Base-by-base conservation (phyloP, 2,113 vertebrate species). In the Dicerorhinus sumatrensis region DNA sequence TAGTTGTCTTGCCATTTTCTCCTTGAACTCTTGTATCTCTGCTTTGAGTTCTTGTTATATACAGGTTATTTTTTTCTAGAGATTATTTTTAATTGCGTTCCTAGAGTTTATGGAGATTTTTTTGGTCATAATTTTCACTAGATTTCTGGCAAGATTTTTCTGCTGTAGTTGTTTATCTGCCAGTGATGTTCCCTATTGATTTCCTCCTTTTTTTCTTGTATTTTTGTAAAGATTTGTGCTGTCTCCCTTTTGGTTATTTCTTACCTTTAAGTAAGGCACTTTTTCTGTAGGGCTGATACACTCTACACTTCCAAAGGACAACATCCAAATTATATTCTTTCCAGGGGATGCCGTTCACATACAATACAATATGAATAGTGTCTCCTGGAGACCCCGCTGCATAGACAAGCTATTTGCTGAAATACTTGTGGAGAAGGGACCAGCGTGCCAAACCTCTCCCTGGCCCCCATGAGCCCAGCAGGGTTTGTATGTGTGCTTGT, bases 41-140 rank as follows among this genome's bases (percentile, higher is more conserved):
- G 65, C 60, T 86, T 69, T 60, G 76, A 96, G 88, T 18, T 12
- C 65, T 80, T 84, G 29, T 48, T 92, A 79, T 23, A n/a, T 12
- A 60, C 39, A 90, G 67, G 56, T 92, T 58, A 39, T 36, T 72
- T 73, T 97, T 76, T 63, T 63, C 63, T 56, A 46, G 73, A 62
- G 60, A 46, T 94, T 58, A 20, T 20, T 79, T 83, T 94, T 94
- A 51, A 51, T 83, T 86, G 84, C n/a, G 36, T 80, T 65, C 7
- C 76, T 70, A 33, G 63, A 83, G 76, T 54, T 98, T 51, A 56
- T 8, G 27, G 67, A 94, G 46, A 73, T 93, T 69, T 88, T 33
- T 96, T 91, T 85, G 85, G 65, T 96, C 60, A 36, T 77, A 33
- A 42, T 91, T 95, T 97, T 94, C 17, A 85, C 65, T 46, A 82